phyloP scores from a whole-genome alignment of 2,113 vertebrate genomes.

The Spilogale gracilis region DNA sequence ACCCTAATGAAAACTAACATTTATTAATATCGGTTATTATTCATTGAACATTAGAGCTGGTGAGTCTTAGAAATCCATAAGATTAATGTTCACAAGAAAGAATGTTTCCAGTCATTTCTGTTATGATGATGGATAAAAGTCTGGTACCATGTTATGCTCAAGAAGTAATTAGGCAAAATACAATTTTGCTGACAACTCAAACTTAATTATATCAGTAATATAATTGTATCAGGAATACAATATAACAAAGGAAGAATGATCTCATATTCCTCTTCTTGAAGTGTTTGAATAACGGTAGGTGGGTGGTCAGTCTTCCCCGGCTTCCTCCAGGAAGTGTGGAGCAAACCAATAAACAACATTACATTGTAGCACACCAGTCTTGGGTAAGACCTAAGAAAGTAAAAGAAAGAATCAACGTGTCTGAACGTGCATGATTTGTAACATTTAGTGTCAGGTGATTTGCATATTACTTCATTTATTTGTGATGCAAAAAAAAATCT shows the following conservation, averaged over 20 bases:
- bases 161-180: not conserved
- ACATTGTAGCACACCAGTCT: not conserved
- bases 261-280: not conserved
- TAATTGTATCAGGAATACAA: too few relatives aligned
- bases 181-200: not conserved
- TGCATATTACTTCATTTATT: not conserved
- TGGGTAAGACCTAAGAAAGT: not conserved
- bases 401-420: not conserved
- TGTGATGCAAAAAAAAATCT: not conserved
- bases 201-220: not conserved
- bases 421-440: not conserved
- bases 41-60: conserved; percentile 43
- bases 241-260: not conserved
- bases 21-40: conserved; percentile 71
- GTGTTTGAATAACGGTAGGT: not conserved
- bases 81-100: conserved; percentile 51
- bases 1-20: conserved; percentile 70
- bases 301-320: not conserved
- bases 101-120: not conserved
- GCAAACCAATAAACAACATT: not conserved
- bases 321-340: not conserved
- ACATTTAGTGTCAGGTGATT: not conserved
- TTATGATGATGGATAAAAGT: conserved; percentile 13
- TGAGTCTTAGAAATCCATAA: conserved; percentile 72
- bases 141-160: not conserved